Percentiles rank a stretch among this genome's conserved stretches.
Conservation (phyloP, 2,113 vertebrate genomes). For the Emberiza fucata region DNA sequence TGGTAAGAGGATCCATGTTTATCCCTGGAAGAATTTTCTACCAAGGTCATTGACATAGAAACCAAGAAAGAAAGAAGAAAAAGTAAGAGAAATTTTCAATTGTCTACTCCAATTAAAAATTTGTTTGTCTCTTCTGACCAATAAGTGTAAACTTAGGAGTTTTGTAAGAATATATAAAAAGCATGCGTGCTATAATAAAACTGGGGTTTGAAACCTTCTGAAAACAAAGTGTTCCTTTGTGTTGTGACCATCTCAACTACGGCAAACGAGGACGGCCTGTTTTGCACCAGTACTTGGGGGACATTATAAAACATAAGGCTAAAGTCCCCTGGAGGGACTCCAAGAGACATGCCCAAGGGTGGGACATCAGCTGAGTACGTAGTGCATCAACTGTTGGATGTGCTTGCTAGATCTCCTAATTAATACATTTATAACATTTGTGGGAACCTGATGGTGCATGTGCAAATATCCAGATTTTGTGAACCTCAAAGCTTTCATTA, state of each 20-base stretch:
- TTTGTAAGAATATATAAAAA: background rate
- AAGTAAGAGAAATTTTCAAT: background rate
- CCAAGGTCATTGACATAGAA: background rate
- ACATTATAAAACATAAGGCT: background rate
- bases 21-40: background rate
- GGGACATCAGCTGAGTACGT: too few species aligned
- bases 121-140: background rate
- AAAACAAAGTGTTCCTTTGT: background rate
- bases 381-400: too few species aligned
- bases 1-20: background rate
- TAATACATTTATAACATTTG: background rate
- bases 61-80: background rate
- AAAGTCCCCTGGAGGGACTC: background rate
- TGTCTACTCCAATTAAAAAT: background rate
- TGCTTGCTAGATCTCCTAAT: background rate
- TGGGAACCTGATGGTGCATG: rapidly evolving
- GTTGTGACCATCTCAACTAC: background rate
- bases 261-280: background rate
- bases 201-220: background rate
- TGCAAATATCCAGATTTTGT: background rate
- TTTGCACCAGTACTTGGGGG: background rate
- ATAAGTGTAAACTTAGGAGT: background rate
- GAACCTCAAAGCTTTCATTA: background rate
- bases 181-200: background rate
- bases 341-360: background rate